These are phyloP conservation scores for Hylaea fasciaria DNA, from an alignment of 2,888 invertebrate species.

Conservation along the genomic window DNA sequence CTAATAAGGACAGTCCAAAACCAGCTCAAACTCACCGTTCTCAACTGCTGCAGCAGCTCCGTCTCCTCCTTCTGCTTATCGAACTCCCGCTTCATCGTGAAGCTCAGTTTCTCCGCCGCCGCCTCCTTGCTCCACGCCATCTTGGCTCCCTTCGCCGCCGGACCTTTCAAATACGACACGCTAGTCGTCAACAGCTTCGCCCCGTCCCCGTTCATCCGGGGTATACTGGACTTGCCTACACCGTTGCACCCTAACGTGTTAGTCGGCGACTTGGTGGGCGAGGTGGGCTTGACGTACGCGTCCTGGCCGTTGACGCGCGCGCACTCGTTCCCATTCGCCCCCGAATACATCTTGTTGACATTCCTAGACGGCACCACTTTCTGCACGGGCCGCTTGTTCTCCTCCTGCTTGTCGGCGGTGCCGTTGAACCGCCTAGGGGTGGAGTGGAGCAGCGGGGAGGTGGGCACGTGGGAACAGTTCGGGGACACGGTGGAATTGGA, in stretches of 20 bases:
- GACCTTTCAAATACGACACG: slow-evolving; percentile 86
- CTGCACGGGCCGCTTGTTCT: slow-evolving; percentile 89
- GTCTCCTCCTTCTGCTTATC: slow-evolving; percentile 96
- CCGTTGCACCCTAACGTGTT: slow-evolving; percentile 86
- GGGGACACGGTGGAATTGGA: slow-evolving; percentile 67
- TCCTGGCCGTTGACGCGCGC: slow-evolving; percentile 70
- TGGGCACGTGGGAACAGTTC: slow-evolving; percentile 71
- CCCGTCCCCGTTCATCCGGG: slow-evolving; percentile 68
- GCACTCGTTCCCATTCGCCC: slow-evolving; percentile 77
- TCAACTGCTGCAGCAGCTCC: slow-evolving; percentile 92
- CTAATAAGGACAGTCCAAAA: too few species aligned
- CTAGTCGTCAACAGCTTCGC: slow-evolving; percentile 84
- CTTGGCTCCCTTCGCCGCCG: slow-evolving; percentile 77
- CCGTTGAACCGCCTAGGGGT: slow-evolving; percentile 80
- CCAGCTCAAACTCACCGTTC: slow-evolving; percentile 87
- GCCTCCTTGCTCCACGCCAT: slow-evolving; percentile 91
- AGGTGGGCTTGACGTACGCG: slow-evolving; percentile 87
- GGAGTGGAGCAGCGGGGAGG: slow-evolving; percentile 77
- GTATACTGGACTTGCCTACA: slow-evolving; percentile 70
- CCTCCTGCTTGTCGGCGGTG: slow-evolving; percentile 71
- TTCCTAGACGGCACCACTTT: slow-evolving; percentile 92
- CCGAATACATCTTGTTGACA: slow-evolving; percentile 79
- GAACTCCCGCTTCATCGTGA: slow-evolving; percentile 96
- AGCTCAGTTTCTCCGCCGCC: slow-evolving; percentile 91
- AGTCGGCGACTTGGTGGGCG: slow-evolving; percentile 86